These are phyloP conservation scores for Eupsilia transversa DNA, from an alignment of 2,888 invertebrate species.

Conservation along the genomic window DNA sequence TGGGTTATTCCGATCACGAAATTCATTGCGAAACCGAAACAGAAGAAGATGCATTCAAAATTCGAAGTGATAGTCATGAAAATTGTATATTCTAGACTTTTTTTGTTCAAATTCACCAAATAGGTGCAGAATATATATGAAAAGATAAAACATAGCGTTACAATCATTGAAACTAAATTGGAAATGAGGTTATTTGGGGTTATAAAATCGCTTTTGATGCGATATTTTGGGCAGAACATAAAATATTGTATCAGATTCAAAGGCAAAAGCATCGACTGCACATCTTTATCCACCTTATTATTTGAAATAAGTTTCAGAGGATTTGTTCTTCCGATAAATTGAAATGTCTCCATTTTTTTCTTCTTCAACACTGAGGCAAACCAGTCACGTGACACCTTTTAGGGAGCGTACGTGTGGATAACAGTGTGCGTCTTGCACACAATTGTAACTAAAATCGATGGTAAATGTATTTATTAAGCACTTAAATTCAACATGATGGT, in stretches of 20 bases:
- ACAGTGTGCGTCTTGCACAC: too few species aligned
- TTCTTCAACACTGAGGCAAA: too few species aligned
- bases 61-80: too few species aligned
- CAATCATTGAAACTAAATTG: conserved; percentile 28
- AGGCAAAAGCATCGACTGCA: conserved; percentile 44
- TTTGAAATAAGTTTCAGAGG: too few species aligned
- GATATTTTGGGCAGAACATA: conserved; percentile 37
- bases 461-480: too few species aligned
- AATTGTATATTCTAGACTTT: too few species aligned
- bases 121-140: not conserved
- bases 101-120: not conserved
- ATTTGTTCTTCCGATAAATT: too few species aligned
- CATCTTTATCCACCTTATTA: conserved; percentile 29
- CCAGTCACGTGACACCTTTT: too few species aligned
- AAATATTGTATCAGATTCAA: conserved; percentile 51
- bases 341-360: too few species aligned
- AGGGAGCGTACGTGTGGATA: too few species aligned
- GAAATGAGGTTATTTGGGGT: conserved; percentile 11
- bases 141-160: not conserved
- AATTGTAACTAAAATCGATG: too few species aligned
- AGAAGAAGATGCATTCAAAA: conserved; percentile 5
- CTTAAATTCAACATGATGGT: too few species aligned
- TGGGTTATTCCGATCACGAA: conserved; percentile 1
- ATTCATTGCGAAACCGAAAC: not conserved
- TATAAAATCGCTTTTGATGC: conserved; percentile 30